Percentiles rank a stretch among this genome's conserved stretches.
phyloP scores from a whole-genome alignment of 2,888 invertebrate genomes.

The Xylophagus ater region DNA sequence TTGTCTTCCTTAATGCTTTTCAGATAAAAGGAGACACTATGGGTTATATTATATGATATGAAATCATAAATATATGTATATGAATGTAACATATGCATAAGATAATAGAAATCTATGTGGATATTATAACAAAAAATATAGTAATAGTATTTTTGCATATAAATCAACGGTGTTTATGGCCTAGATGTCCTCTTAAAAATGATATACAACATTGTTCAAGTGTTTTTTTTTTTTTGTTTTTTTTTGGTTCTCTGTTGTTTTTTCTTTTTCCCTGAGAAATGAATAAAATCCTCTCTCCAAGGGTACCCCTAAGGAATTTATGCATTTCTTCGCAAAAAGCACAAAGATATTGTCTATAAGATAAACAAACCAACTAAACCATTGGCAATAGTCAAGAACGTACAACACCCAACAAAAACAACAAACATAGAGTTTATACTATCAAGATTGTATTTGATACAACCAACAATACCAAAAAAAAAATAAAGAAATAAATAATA shows the following conservation, averaged over 20 bases:
- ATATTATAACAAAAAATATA: not conserved
- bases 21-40: constrained; percentile 2
- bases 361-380: too few species aligned
- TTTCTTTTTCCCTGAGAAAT: constrained; percentile 6
- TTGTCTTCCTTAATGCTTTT: constrained; percentile 9
- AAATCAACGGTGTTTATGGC: constrained; percentile 19
- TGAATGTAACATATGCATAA: constrained; percentile 7
- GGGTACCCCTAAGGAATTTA: constrained; percentile 10
- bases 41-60: too few species aligned
- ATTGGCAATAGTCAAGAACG: too few species aligned
- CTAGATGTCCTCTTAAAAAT: constrained; percentile 19
- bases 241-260: constrained; percentile 1
- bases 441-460: too few species aligned
- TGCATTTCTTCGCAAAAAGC: too few species aligned
- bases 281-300: constrained; percentile 5
- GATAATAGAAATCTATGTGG: not conserved
- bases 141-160: constrained; percentile 14
- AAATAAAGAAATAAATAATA: too few species aligned
- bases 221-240: constrained; percentile 10
- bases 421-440: too few species aligned
- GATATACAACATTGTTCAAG: constrained; percentile 16
- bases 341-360: too few species aligned
- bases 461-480: too few species aligned
- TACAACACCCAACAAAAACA: too few species aligned
- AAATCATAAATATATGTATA: constrained; percentile 10